Conservation (phyloP, 1,140 invertebrate genomes). For the Aricia agestis region DNA sequence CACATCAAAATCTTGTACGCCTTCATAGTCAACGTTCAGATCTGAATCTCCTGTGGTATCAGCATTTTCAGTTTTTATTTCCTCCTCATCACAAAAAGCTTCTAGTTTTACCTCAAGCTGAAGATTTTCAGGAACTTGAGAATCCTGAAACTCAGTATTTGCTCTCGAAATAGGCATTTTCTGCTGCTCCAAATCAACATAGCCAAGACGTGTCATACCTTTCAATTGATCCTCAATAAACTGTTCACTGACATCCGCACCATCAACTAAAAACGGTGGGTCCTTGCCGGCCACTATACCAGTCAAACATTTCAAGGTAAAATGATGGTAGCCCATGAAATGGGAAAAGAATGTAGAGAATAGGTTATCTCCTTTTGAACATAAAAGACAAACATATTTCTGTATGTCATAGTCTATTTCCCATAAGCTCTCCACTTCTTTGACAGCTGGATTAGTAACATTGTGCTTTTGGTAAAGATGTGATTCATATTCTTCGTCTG, state of each 20-base stretch:
- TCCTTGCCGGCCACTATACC: slow-evolving; percentile 57
- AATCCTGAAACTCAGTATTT: slow-evolving; percentile 11
- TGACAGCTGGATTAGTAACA: slow-evolving; percentile 48
- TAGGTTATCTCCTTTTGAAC: slow-evolving; percentile 50
- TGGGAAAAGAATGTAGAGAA: slow-evolving; percentile 57
- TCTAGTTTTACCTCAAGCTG: slow-evolving; percentile 60
- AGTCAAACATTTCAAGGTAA: slow-evolving; percentile 64
- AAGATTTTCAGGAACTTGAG: background rate
- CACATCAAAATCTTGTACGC: slow-evolving; percentile 68
- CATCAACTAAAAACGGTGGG: slow-evolving; percentile 54
- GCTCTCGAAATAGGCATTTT: slow-evolving; percentile 24
- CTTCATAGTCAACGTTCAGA: slow-evolving; percentile 46
- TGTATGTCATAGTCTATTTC: slow-evolving; percentile 47
- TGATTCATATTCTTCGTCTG: slow-evolving; percentile 53
- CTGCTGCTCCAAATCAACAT: slow-evolving; percentile 44
- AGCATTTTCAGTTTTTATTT: slow-evolving; percentile 27
- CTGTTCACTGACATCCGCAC: slow-evolving; percentile 56
- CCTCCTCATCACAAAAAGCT: slow-evolving; percentile 36
- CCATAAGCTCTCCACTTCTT: slow-evolving; percentile 56
- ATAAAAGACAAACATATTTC: slow-evolving; percentile 59
- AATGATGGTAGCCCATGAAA: slow-evolving; percentile 67
- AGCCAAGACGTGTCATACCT: slow-evolving; percentile 45
- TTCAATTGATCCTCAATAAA: slow-evolving; percentile 55
- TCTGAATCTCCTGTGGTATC: slow-evolving; percentile 32
- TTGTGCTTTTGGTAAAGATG: slow-evolving; percentile 68